Base-by-base conservation (phyloP, 2,888 invertebrate species). In the Oegoconia quadripuncta region DNA sequence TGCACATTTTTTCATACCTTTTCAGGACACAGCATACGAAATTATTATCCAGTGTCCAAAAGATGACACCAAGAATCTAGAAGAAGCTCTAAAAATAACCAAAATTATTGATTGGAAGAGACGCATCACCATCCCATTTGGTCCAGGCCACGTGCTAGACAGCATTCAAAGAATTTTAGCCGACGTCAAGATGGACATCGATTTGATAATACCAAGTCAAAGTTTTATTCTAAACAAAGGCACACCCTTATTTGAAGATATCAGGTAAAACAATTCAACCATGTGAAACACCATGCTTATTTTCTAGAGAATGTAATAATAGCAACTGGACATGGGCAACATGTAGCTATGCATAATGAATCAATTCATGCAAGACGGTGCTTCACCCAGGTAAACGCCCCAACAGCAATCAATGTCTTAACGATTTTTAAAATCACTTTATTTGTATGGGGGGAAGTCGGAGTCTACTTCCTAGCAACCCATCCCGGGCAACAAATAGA, bases 21-120 rank as follows among this genome's bases (percentile, higher is more conserved):
- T 40, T 25, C 59, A 76, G 76, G 42, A 46, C 22, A 39, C 34
- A n/a, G 61, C 46, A 34, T 59, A 67, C 33, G 75, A 77, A 58
- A 32, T 78, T 1, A 49, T 76, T 12, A 60, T 78, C 13, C 66
- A 66, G 32, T 64, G 61, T 22, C 63, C 68, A 1, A 63, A 28
- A 8, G 51, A 66, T n/a, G 55, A 75, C 32, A 65, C 67, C 1
- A 41, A 45, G 7, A 51, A 55, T 17, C 51, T 80, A 1, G 55
- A 65, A 53, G 50, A 60, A 5, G 73, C 74, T 2, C 48, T 81
- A 5, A 53, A 26, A 4, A 52, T 34, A 8, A 78, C 78, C 1
- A 61, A 68, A 26, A 1, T 68, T 0, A 65, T 79, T 32, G 59
- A 77, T 37, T 78, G 75, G 74, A 50, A 34, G 1, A 49, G 46